Percentiles rank a stretch among this genome's conserved stretches.
These are phyloP conservation scores for Lycodopsis pacificus DNA, from an alignment of 2,797 vertebrate genomes.

Conservation along the genomic window DNA sequence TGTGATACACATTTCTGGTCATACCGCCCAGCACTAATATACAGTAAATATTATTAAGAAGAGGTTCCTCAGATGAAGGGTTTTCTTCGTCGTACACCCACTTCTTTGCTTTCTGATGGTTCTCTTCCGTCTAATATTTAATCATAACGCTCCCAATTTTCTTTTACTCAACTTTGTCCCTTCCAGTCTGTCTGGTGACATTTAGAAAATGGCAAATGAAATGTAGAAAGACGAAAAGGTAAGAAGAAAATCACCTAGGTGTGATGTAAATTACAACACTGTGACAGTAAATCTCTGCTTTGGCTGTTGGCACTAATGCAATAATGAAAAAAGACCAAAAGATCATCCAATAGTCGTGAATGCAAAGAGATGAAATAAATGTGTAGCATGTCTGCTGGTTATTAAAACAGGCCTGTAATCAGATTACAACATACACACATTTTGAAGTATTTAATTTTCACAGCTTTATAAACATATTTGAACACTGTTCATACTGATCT, in stretches of 20 bases:
- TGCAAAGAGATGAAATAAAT: not conserved
- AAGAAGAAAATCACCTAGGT: not conserved
- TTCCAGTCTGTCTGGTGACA: slow-evolving; percentile 29
- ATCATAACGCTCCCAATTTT: not conserved
- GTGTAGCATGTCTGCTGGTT: not conserved
- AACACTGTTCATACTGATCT: slow-evolving; percentile 32
- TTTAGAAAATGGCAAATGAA: slow-evolving; percentile 36
- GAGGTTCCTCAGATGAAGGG: not conserved
- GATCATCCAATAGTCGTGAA: not conserved
- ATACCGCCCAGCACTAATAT: not conserved
- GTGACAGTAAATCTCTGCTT: not conserved
- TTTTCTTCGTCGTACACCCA: not conserved
- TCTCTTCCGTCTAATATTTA: not conserved
- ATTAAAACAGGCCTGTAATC: not conserved
- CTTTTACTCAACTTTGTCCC: not conserved
- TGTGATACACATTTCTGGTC: too few relatives aligned
- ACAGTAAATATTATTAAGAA: not conserved
- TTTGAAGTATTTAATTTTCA: slow-evolving; percentile 16
- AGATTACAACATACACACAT: not conserved
- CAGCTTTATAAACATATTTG: slow-evolving; percentile 14
- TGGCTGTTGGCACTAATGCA: not conserved
- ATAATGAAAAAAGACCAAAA: not conserved
- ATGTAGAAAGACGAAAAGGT: slow-evolving; percentile 2
- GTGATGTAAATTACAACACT: slow-evolving; percentile 3
- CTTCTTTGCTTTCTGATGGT: not conserved